These are phyloP conservation scores for Aelia acuminata DNA, from an alignment of 2,888 invertebrate genomes.

Conservation along the genomic window DNA sequence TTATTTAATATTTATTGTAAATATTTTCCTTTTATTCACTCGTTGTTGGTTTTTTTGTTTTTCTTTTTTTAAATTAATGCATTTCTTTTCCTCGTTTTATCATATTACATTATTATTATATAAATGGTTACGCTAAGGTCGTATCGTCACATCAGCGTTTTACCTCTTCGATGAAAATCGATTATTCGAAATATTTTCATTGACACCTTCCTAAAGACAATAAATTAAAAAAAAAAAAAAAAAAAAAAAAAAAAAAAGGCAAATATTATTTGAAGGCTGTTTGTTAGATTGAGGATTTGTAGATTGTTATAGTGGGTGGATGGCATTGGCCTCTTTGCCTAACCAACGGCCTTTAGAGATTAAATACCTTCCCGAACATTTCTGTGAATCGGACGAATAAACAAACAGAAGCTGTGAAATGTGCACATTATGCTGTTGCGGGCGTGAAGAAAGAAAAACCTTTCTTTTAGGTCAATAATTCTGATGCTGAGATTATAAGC, in stretches of 20 bases:
- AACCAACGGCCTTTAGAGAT: background rate
- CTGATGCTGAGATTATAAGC: background rate
- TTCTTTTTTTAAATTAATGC: background rate
- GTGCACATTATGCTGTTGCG: background rate
- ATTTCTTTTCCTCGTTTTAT: background rate
- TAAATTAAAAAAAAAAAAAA: too few species aligned
- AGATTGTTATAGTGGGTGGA: constrained; percentile 8
- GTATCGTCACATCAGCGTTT: constrained; percentile 18
- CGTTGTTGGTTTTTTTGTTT: background rate
- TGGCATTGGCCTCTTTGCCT: background rate
- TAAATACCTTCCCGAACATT: background rate
- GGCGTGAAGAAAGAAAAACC: background rate
- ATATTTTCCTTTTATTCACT: background rate
- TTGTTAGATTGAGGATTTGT: background rate
- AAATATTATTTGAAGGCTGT: background rate
- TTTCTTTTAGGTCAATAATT: background rate
- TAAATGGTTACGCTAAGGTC: background rate
- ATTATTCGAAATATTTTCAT: background rate
- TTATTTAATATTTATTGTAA: background rate
- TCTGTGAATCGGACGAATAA: background rate
- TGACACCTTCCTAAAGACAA: too few species aligned
- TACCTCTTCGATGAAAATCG: background rate
- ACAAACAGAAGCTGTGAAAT: background rate
- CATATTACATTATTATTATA: background rate
- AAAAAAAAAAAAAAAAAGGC: background rate